Evolutionary conservation across 2,113 vertebrate species (phyloP), one percentile per base, ranked within the genome.

Genomic region (Pachyramphus minor): DNA sequence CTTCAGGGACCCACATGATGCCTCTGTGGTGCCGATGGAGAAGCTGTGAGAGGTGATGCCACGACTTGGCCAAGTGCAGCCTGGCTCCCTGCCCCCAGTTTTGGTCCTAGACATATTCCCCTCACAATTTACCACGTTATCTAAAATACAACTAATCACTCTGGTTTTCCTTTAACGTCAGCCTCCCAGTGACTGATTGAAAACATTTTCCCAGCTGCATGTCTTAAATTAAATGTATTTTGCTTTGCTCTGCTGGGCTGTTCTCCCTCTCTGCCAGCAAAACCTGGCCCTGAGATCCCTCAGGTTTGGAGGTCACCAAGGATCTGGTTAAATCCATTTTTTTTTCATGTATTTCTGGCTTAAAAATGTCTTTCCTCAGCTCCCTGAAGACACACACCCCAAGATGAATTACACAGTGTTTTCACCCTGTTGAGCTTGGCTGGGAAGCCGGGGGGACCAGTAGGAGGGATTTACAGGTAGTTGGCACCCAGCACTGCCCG

Each of bases 141-240:
- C 80, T 64, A 31, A 90, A 60, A 42, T 28, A 68, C 28, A 3
- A 49, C 37, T 7, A 17, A 89, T 82, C 5, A 2, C 58, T 79
- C 85, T 60, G 56, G 7, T 39, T 87, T 64, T 85, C 66, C 84
- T 85, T 76, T 66, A 67, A 58, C 0, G 5, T 85, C 95, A 91
- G 71, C 74, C 73, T 93, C 78, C 45, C 18, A 21, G 63, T 39
- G 82, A 82, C 87, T 83, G 82, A 93, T 8, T 62, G 67, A 90
- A 96, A 96, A 87, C 91, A 93, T 74, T 87, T 93, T 79, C 87
- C 78, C 78, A 89, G 91, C 93, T 83, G 92, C 71, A 62, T 8
- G 42, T 74, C 82, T 87, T 89, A 95, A 94, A 95, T 95, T 67
- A 80, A 90, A 83, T 3, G 6, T 28, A 83, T 91, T 96, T 97